Percentiles rank a stretch among this genome's conserved stretches.
Evolutionary conservation across 1,140 invertebrate species (phyloP).

Genomic region (Papilio machaon): DNA sequence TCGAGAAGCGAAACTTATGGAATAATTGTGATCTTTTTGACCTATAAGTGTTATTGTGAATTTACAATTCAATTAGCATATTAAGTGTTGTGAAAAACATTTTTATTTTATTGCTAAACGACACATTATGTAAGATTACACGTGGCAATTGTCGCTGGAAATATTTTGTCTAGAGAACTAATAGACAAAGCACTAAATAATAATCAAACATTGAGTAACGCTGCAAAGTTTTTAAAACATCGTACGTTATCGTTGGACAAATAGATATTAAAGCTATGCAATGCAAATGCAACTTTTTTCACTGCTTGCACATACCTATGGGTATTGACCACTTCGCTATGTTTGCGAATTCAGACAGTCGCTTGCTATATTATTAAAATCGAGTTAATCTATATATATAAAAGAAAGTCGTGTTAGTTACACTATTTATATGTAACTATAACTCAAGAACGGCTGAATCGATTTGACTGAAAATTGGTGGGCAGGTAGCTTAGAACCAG

Average conservation of each 20-base stretch:
- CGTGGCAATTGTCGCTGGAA: neutral
- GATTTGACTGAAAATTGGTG: neutral
- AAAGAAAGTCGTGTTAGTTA: constrained; percentile 33
- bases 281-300: too few species aligned
- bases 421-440: constrained; percentile 24
- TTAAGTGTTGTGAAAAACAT: neutral
- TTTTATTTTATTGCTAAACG: neutral
- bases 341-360: too few species aligned
- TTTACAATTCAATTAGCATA: neutral
- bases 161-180: constrained; percentile 6
- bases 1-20: too few species aligned
- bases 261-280: too few species aligned
- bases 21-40: too few species aligned
- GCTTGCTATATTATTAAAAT: too few species aligned
- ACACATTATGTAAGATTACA: constrained; percentile 6
- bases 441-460: constrained; percentile 26
- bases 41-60: too few species aligned
- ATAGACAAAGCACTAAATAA: constrained; percentile 20
- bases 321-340: too few species aligned
- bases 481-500: too few species aligned
- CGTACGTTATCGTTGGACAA: neutral
- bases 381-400: constrained; percentile 12
- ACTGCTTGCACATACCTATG: too few species aligned
- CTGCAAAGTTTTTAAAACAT: constrained; percentile 18
- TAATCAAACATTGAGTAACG: neutral